Base-by-base conservation (phyloP, 2,113 vertebrate species). In the Amazona guildingii region DNA sequence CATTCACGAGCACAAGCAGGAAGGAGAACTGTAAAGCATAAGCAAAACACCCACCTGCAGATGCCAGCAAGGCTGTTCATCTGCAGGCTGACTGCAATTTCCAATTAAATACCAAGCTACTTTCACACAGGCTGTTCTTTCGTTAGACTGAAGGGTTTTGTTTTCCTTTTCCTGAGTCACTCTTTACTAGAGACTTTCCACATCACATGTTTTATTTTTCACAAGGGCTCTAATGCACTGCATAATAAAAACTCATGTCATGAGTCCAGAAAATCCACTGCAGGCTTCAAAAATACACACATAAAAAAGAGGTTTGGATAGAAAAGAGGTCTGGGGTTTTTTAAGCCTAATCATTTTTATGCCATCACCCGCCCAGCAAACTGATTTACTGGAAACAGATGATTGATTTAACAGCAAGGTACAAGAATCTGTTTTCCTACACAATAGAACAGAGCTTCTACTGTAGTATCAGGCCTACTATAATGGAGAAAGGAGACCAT, bases 41-140 rank as follows among this genome's bases (percentile, higher is more conserved):
- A 92, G 94, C 90, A 94, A 92, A 96, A 96, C 57, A 96, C 83
- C 88, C 92, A 97, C 92, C 90, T 95, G 94, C 94, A 96, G 91
- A 89, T 94, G 95, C 94, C 94, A 96, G 91, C 52, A 86, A 89
- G 96, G 80, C 88, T 84, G 88, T 79, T 96, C 88, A 94, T 88
- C 88, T 92, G 83, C 83, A 95, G 83, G 88, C 90, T 79, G 95
- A 86, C 92, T 92, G 94, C 88, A 82, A 88, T 88, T 91, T 84
- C 92, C 92, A 95, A 84, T 95, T 96, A 96, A 95, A 95, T 63
- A 92, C 84, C 78, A 70, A 85, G 91, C 83, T 83, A 87, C 88
- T 94, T 84, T 86, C 96, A 96, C 88, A 93, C 80, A 92, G 86
- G 27, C 74, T 94, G 81, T 89, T 94, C 91, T 83, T 93, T 85